phyloP scores from a whole-genome alignment of 2,797 vertebrate genomes.

The Poecilia gillii region DNA sequence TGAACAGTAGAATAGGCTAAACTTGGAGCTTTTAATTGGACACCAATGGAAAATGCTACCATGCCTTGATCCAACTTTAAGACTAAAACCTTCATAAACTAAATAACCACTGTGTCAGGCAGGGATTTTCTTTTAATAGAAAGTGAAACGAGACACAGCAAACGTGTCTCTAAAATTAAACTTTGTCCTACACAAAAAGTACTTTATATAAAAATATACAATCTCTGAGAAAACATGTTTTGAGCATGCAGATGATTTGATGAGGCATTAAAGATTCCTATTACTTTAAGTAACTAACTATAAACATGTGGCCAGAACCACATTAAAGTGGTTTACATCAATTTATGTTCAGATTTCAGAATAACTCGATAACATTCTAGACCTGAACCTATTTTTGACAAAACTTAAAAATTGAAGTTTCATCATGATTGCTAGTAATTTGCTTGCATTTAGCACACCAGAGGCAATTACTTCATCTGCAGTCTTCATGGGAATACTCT shows the following conservation, averaged over 20 bases:
- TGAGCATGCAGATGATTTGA: not conserved
- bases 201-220: not conserved
- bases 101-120: not conserved
- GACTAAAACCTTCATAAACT: not conserved
- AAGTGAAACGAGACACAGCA: not conserved
- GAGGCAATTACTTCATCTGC: not conserved
- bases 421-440: not conserved
- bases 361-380: not conserved
- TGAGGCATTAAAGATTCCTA: not conserved
- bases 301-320: not conserved
- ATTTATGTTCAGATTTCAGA: not conserved
- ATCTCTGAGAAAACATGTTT: not conserved
- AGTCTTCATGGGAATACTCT: not conserved
- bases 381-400: not conserved
- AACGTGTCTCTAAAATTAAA: not conserved
- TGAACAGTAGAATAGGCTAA: not conserved
- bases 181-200: not conserved
- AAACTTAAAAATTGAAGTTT: not conserved
- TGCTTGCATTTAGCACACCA: conserved; percentile 1
- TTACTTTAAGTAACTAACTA: not conserved
- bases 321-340: not conserved
- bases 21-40: not conserved
- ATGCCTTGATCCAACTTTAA: not conserved
- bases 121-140: not conserved
- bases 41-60: not conserved